A percentile compares a stretch with the other conserved stretches of the same genome.
Evolutionary conservation across 1,140 invertebrate genomes (phyloP).

Genomic region (Bemisia tabaci): DNA sequence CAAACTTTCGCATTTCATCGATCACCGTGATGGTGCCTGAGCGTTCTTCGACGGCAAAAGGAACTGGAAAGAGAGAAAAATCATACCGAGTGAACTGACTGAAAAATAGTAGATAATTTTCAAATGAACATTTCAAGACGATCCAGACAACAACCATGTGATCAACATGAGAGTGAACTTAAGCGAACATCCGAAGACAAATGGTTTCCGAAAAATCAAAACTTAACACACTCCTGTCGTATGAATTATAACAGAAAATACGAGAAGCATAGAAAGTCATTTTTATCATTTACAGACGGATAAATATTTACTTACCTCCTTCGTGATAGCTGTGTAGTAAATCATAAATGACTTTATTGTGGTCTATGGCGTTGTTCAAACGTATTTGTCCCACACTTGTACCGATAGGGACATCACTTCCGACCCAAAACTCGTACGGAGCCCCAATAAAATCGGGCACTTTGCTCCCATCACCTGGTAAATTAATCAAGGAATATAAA

Average conservation of each 20-base stretch:
- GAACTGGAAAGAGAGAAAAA: constrained; percentile 40
- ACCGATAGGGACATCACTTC: constrained; percentile 62
- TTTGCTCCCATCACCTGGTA: constrained; percentile 2
- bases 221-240: too few species aligned
- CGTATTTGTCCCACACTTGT: constrained; percentile 75
- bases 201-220: too few species aligned
- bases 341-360: constrained; percentile 53
- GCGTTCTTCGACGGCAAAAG: constrained; percentile 75
- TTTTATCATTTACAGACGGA: too few species aligned
- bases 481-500: background rate
- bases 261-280: too few species aligned
- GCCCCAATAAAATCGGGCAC: constrained; percentile 53
- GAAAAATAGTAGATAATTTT: background rate
- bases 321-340: constrained; percentile 65
- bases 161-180: background rate
- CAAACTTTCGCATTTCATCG: constrained; percentile 53
- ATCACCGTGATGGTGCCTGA: constrained; percentile 78
- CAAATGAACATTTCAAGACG: background rate
- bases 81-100: constrained; percentile 7
- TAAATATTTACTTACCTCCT: constrained; percentile 40
- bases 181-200: background rate
- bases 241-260: too few species aligned
- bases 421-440: constrained; percentile 81
- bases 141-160: background rate
- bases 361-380: constrained; percentile 52